A percentile compares a stretch with the other conserved stretches of the same genome.
Evolutionary conservation across 2,888 invertebrate genomes (phyloP).

Genomic region (Luperina nickerlii): DNA sequence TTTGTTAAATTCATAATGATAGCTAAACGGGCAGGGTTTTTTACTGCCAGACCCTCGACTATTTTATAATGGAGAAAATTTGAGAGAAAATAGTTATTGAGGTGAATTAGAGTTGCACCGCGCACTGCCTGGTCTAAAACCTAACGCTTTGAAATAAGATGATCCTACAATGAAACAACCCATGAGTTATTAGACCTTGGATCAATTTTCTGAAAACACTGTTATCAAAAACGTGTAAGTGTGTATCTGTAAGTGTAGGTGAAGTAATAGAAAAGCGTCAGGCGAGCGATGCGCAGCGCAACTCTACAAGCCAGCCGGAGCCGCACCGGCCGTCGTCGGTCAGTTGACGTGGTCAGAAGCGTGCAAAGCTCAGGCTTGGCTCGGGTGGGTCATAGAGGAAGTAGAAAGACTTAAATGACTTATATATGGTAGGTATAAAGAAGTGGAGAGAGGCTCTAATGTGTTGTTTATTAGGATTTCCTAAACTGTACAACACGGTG

Average conservation of each 20-base stretch:
- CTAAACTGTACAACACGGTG: neutral
- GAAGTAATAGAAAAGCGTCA: slow-evolving; percentile 54
- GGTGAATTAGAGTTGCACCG: slow-evolving; percentile 57
- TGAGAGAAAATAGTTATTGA: neutral
- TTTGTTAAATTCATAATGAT: neutral
- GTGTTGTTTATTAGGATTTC: neutral
- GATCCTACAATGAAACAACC: neutral
- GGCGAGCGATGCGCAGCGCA: slow-evolving; percentile 65
- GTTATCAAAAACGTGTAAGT: slow-evolving; percentile 17
- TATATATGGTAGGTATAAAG: neutral
- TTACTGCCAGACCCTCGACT: neutral
- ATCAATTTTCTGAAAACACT: slow-evolving; percentile 27
- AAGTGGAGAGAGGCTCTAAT: slow-evolving; percentile 9
- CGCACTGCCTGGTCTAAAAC: slow-evolving; percentile 43
- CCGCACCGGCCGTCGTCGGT: slow-evolving; percentile 55
- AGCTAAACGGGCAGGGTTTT: too few relatives aligned
- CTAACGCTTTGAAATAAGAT: slow-evolving; percentile 7
- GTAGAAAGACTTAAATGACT: slow-evolving; percentile 6
- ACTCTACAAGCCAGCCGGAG: slow-evolving; percentile 75
- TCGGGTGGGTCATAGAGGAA: slow-evolving; percentile 52
- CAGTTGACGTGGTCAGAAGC: slow-evolving; percentile 46
- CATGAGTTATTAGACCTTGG: neutral
- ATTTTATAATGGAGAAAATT: neutral
- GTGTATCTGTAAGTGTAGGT: slow-evolving; percentile 47
- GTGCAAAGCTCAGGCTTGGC: slow-evolving; percentile 74